Percentiles rank a stretch among this genome's conserved stretches.
Conservation (phyloP, 2,797 vertebrate species). For the Sternotherus odoratus region DNA sequence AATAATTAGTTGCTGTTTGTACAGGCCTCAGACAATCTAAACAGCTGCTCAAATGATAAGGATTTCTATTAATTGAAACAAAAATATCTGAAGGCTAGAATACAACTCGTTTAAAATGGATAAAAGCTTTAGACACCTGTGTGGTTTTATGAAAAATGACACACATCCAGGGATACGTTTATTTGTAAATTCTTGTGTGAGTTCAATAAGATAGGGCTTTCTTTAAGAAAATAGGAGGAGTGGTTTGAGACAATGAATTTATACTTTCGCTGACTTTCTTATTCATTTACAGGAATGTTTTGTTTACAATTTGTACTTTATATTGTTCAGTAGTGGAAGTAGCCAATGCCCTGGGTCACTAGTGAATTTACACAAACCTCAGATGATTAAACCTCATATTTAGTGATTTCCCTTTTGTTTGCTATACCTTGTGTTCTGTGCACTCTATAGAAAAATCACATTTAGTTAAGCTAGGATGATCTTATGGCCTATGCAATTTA, state of each 20-base stretch:
- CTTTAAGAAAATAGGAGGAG: neutral
- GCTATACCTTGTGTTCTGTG: neutral
- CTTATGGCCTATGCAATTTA: neutral
- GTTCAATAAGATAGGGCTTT: neutral
- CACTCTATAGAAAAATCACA: neutral
- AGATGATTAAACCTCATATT: neutral
- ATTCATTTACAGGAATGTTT: neutral
- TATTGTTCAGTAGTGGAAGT: neutral
- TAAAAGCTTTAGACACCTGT: constrained; percentile 34
- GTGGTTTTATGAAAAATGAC: neutral
- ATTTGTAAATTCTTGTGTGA: neutral
- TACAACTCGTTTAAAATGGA: neutral
- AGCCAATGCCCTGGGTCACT: neutral
- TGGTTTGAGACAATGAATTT: neutral
- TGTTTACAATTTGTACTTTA: neutral
- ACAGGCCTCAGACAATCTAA: constrained; percentile 17
- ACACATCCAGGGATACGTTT: neutral
- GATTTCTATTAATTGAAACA: neutral
- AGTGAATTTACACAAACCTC: neutral
- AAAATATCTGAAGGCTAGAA: constrained; percentile 22
- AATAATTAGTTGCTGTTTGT: constrained; percentile 41
- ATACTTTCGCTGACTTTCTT: neutral
- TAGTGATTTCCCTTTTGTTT: neutral
- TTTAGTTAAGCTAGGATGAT: neutral
- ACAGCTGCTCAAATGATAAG: constrained; percentile 23